A percentile compares a stretch with the other conserved stretches of the same genome.
Conservation (phyloP, 1,140 invertebrate species). For the Diprion similis region DNA sequence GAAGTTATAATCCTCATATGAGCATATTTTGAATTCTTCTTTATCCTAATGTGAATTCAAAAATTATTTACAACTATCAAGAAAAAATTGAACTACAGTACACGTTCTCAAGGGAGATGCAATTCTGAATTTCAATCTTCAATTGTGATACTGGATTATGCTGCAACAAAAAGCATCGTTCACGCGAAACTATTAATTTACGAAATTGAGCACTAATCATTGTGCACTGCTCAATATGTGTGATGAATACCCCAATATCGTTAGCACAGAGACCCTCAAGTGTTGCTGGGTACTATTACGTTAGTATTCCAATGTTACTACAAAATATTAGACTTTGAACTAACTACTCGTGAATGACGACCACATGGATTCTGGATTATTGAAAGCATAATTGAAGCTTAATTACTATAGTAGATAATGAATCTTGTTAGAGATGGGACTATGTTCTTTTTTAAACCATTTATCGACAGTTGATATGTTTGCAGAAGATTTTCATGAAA, state of each 20-base stretch:
- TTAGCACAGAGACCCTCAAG: constrained; percentile 44
- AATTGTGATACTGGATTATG: background rate
- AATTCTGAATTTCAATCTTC: background rate
- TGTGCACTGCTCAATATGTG: constrained; percentile 6
- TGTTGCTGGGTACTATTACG: constrained; percentile 48
- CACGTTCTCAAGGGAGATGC: background rate
- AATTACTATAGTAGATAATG: too few species aligned
- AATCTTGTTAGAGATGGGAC: too few species aligned
- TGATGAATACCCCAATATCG: constrained; percentile 37
- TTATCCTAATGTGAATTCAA: constrained; percentile 29
- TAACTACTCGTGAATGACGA: background rate
- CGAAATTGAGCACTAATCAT: background rate
- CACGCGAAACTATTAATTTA: background rate
- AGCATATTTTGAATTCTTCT: background rate
- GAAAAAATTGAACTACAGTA: background rate
- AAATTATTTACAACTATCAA: background rate
- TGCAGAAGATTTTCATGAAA: too few species aligned
- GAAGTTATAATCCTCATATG: background rate
- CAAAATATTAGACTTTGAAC: background rate
- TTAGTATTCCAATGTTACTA: constrained; percentile 36
- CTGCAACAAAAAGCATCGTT: constrained; percentile 26
- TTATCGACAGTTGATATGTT: too few species aligned
- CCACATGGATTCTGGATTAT: constrained; percentile 4
- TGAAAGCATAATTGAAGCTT: background rate
- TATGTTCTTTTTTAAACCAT: too few species aligned